These are phyloP conservation scores for Chondrilla cf. caribensis DNA, from an alignment of 37 sponge, comb jelly and placozoan genomes.

Conservation along the genomic window DNA sequence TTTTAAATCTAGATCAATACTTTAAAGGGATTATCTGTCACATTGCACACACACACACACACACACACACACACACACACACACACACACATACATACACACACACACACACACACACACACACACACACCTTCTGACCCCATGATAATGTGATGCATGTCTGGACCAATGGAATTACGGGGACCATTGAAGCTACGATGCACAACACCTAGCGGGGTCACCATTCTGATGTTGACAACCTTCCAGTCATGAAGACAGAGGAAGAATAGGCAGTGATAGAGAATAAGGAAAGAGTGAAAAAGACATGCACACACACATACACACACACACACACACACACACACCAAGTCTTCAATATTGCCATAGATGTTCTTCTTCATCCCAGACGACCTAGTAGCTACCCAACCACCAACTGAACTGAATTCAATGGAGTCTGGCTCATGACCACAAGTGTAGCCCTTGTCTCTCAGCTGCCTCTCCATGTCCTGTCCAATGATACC, in stretches of 20 bases:
- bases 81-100: too few species aligned
- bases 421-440: slow-evolving; percentile 96
- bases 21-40: too few species aligned
- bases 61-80: too few species aligned
- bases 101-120: too few species aligned
- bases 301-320: too few species aligned
- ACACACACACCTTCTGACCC: slow-evolving; percentile 82
- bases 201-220: slow-evolving; percentile 79
- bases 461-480: slow-evolving; percentile 77
- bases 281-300: too few species aligned
- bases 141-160: slow-evolving; percentile 92
- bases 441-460: slow-evolving; percentile 85
- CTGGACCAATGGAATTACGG: slow-evolving; percentile 89
- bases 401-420: slow-evolving; percentile 94
- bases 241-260: background rate
- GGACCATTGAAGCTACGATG: slow-evolving; percentile 89
- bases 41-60: too few species aligned
- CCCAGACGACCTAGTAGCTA: slow-evolving; percentile 91
- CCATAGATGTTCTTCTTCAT: slow-evolving; percentile 99
- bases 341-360: slow-evolving; percentile 93
- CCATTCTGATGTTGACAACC: slow-evolving; percentile 77
- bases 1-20: too few species aligned
- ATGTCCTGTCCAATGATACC: slow-evolving; percentile 95
- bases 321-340: background rate
- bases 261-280: too few species aligned